Conservation (phyloP, 2,113 vertebrate genomes). For the Craseonycteris thonglongyai region DNA sequence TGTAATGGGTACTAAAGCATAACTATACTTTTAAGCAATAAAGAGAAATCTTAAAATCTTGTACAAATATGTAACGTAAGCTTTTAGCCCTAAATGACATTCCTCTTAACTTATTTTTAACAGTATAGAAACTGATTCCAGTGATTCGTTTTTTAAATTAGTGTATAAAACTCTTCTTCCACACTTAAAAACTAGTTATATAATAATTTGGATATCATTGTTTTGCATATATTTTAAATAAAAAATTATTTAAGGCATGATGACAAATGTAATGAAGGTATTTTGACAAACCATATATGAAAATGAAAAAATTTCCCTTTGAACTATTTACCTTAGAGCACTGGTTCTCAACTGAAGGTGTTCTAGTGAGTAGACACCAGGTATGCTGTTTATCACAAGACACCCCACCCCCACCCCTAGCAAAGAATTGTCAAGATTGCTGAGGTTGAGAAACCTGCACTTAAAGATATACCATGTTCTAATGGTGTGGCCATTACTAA, state of each 20-base stretch:
- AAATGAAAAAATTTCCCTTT: background rate
- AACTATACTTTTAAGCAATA: background rate
- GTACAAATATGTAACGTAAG: background rate
- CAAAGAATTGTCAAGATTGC: background rate
- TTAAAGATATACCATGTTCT: background rate
- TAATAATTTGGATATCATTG: background rate
- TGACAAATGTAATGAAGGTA: background rate
- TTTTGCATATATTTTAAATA: background rate
- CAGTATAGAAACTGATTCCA: background rate
- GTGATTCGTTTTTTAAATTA: background rate
- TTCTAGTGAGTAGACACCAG: background rate
- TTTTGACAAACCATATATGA: background rate
- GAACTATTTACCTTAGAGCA: background rate
- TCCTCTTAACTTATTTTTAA: background rate
- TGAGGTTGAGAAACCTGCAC: background rate
- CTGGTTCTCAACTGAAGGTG: background rate
- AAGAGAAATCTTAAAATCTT: background rate
- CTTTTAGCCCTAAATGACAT: background rate
- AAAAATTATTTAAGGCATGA: background rate
- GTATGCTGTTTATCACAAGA: background rate
- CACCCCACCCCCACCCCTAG: background rate
- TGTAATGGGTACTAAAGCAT: background rate
- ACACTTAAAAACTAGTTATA: background rate
- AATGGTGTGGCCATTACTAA: background rate
- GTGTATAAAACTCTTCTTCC: background rate